Base-by-base conservation (phyloP, 1,140 invertebrate species). In the Drusus annulatus region DNA sequence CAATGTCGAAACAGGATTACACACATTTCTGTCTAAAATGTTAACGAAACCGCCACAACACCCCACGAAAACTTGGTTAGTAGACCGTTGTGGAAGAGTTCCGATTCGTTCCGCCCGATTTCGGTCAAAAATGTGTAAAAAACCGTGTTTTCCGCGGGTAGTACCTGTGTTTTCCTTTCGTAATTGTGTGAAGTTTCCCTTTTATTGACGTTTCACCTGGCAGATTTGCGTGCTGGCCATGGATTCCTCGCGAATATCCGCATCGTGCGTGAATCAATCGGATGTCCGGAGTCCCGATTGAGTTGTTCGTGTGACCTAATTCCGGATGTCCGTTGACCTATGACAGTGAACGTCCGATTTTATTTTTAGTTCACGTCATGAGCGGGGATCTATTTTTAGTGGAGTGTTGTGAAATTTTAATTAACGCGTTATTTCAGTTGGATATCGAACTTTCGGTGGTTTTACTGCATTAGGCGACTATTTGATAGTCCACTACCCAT, bases 341-440 rank as follows among this genome's bases (percentile, higher is more conserved):
- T 79, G 65, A 58, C 68, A 79, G 77, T 56, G 63, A 71, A 79
- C 25, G 23, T 45, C 52, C 36, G 21, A 58, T 28, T 68, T 65
- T 78, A 71, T 79, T 79, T 79, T 79, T 79, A 79, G 77, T 79
- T 31, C 23, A 19, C 2, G 65, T 79, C 68, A 79, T 65, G 45
- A 28, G 28, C 45, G 68, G 23, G 23, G n/a, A 31, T 68, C 62
- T 78, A 79, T 79, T 71, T 79, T 79, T 71, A 79, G 77, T 71
- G 25, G 6, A 10, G 17, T 73, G 69, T 54, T 28, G 69, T 51
- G 62, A 21, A 68, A n/a, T 68, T 15, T 68, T 25, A 50, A 71
- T 71, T 31, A 65, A 65, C 23, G 28, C 62, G 3, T 15, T 65
- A 28, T 16, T n/a, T 60, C 56, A 13, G n/a, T 60, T 60, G 36